phyloP scores from a whole-genome alignment of 2,113 vertebrate genomes.

The Anhinga anhinga region DNA sequence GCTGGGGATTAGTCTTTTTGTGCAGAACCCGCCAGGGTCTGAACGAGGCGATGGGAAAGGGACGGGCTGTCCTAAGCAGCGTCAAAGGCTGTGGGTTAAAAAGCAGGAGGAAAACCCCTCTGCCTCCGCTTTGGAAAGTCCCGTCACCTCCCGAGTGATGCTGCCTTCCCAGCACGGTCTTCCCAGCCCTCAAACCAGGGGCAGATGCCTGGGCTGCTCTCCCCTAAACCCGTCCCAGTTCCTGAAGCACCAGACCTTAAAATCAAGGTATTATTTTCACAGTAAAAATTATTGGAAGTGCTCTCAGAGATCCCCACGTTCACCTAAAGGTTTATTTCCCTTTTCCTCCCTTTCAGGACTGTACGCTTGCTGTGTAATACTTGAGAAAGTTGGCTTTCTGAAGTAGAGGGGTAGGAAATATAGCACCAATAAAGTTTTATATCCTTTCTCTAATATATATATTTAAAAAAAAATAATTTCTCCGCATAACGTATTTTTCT shows the following conservation, averaged over 20 bases:
- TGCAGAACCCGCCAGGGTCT: fast-evolving
- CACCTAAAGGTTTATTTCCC: neutral
- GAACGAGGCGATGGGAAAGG: neutral
- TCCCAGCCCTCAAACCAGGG: neutral
- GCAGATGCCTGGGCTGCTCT: neutral
- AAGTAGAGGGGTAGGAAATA: neutral
- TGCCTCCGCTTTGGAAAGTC: neutral
- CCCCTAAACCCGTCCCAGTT: neutral
- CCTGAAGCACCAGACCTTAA: neutral
- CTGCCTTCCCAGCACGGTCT: neutral
- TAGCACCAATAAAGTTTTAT: neutral
- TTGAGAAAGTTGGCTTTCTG: neutral
- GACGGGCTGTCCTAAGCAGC: fast-evolving
- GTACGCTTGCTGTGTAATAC: fast-evolving
- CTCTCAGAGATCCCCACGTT: neutral
- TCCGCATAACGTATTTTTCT: neutral
- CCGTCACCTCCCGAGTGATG: neutral
- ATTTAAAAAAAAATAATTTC: neutral
- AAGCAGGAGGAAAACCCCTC: neutral
- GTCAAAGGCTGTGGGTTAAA: neutral
- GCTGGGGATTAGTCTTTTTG: neutral
- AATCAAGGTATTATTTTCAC: neutral
- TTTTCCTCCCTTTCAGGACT: neutral
- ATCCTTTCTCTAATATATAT: neutral
- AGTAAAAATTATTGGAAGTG: neutral